phyloP scores from a whole-genome alignment of 2,888 invertebrate genomes.

The Deilephila porcellus region DNA sequence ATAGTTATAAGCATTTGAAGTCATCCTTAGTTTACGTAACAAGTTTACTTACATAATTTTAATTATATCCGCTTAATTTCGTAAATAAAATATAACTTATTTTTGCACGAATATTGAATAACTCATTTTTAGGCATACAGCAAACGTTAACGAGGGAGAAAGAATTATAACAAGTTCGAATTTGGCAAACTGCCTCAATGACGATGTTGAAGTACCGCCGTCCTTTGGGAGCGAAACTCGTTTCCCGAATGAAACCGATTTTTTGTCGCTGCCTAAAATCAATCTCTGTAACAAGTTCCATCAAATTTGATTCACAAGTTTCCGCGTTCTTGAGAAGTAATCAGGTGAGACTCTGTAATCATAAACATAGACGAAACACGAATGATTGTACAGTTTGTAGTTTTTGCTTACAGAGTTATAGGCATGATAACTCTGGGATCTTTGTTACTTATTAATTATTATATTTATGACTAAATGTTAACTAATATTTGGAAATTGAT shows the following conservation, averaged over 20 bases:
- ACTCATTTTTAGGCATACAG: neutral
- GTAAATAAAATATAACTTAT: too few relatives aligned
- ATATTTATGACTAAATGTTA: too few relatives aligned
- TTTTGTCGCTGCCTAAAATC: conserved; percentile 25
- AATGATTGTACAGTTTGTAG: neutral
- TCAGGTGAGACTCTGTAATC: neutral
- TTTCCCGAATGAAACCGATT: neutral
- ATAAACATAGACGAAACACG: neutral
- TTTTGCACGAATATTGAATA: too few relatives aligned
- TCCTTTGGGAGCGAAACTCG: neutral
- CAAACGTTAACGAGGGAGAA: neutral
- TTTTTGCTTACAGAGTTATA: neutral
- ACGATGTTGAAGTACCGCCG: neutral
- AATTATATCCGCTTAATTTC: too few relatives aligned
- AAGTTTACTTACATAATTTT: too few relatives aligned
- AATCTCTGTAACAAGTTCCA: conserved; percentile 6
- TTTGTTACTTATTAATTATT: too few relatives aligned
- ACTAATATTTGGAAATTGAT: too few relatives aligned
- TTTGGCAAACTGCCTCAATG: neutral
- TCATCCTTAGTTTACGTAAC: too few relatives aligned
- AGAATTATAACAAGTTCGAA: neutral
- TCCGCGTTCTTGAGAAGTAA: neutral
- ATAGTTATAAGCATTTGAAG: too few relatives aligned
- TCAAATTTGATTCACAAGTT: conserved; percentile 27
- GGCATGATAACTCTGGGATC: too few relatives aligned